These are phyloP conservation scores for Malacoctenus gilli DNA, from an alignment of 2,797 vertebrate genomes.

Conservation along the genomic window DNA sequence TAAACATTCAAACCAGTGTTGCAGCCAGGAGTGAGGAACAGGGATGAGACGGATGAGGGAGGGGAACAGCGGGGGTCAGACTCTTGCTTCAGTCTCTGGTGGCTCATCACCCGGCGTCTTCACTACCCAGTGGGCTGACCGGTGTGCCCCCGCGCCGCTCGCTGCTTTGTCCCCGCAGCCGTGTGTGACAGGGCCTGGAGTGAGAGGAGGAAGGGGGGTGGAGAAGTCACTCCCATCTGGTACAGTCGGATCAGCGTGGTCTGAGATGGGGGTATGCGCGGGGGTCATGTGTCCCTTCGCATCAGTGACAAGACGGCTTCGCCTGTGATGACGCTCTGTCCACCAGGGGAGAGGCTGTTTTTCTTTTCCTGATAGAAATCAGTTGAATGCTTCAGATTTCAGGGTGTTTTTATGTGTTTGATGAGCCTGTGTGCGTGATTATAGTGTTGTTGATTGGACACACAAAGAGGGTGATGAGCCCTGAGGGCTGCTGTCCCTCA, in stretches of 20 bases:
- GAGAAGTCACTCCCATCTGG: conserved; percentile 82
- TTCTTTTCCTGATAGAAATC: conserved; percentile 34
- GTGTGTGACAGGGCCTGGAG: conserved; percentile 69
- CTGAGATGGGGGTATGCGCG: conserved; percentile 54
- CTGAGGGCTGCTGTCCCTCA: no score
- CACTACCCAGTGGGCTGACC: conserved; percentile 58
- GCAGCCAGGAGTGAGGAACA: conserved; percentile 7
- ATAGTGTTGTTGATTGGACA: no score
- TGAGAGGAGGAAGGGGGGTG: conserved; percentile 47
- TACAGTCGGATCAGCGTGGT: conserved; percentile 76
- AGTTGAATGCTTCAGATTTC: conserved; percentile 29
- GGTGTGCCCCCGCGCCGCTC: conserved; percentile 27
- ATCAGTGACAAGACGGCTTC: conserved; percentile 64
- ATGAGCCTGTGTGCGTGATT: no score
- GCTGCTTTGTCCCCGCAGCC: conserved; percentile 61
- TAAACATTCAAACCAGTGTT: conserved; percentile 42
- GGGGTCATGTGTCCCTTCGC: conserved; percentile 72
- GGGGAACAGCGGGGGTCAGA: conserved; percentile 54
- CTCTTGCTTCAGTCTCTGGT: conserved; percentile 47
- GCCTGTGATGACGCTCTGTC: conserved; percentile 52
- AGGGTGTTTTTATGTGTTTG: no score
- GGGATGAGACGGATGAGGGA: conserved; percentile 15
- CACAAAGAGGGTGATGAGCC: no score
- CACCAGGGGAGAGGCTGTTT: conserved; percentile 42
- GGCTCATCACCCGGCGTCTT: conserved; percentile 43